Base-by-base conservation (phyloP, 37 sponge, comb jelly and placozoan species). In the Cliona cf. orientalis region DNA sequence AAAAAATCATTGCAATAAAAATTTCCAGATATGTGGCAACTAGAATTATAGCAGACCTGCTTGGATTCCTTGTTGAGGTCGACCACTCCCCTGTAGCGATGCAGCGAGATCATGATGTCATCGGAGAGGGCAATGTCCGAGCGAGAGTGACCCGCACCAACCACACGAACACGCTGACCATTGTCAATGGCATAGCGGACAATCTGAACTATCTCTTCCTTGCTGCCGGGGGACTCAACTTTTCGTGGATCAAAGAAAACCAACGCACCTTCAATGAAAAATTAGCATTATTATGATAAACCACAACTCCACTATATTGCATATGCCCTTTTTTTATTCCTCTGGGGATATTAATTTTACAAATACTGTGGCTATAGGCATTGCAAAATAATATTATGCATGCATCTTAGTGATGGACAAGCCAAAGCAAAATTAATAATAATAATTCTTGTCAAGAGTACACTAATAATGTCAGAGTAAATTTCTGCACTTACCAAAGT, bases 101-200 rank as follows among this genome's bases (percentile, higher is more conserved):
- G 35, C 43, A 92, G 44, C 0, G 93, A 89, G 2, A 91, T 35
- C 64, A 80, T n/a, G 58, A 84, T 43, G 46, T 70, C 86, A 0
- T 82, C 71, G 17, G 86, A 74, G 40, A 31, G 33, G 26, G 93
- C 93, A 37, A 92, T 40, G 33, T 79, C 43, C 1, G 81, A 84
- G 65, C 90, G 58, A 0, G 93, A 89, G 58, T 92, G 93, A 17
- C 90, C 90, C 21, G 93, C 75, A 9, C 90, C 93, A 0, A 92
- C 42, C 0, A 89, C 81, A 31, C 82, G 74, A 5, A 92, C 29
- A 43, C 43, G 70, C n/a, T 49, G 76, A 14, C 86, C 82, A 4
- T 80, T 41, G 5, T 69, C 42, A 39, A 69, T 14, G 26, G 86
- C 90, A 43, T 36, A 29, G 32, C 80, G 31, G 7, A 92, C 75